A percentile compares a stretch with the other conserved stretches of the same genome.
These are phyloP conservation scores for Oeneis ivallda DNA, from an alignment of 2,888 invertebrate genomes.

Conservation along the genomic window DNA sequence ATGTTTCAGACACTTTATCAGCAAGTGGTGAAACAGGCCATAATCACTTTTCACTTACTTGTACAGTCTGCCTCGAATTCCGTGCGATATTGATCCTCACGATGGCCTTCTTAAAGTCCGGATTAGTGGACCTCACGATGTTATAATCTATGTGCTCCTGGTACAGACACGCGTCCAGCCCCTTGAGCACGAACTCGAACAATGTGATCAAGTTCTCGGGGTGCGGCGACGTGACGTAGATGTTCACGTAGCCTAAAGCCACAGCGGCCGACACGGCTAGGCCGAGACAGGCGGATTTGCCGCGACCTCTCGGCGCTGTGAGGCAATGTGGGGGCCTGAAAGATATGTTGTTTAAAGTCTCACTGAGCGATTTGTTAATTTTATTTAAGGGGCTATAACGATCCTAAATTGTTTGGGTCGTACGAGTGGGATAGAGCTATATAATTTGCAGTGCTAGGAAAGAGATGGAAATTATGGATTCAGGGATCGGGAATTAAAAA, in stretches of 20 bases:
- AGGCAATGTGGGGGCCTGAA: constrained; percentile 93
- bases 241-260: constrained; percentile 93
- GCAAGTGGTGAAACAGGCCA: too few species aligned
- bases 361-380: too few species aligned
- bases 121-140: constrained; percentile 95
- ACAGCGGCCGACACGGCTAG: constrained; percentile 93
- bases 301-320: constrained; percentile 97
- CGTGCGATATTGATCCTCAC: constrained; percentile 95
- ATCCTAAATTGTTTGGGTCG: too few species aligned
- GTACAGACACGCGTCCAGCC: constrained; percentile 95
- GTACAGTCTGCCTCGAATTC: constrained; percentile 96
- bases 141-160: constrained; percentile 98
- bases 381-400: too few species aligned
- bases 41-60: constrained; percentile 74
- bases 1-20: too few species aligned
- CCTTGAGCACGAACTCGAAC: constrained; percentile 98
- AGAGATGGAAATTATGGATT: too few species aligned
- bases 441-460: too few species aligned
- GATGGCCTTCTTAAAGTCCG: constrained; percentile 97
- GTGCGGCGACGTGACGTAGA: constrained; percentile 98
- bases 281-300: constrained; percentile 98
- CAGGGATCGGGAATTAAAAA: too few species aligned
- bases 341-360: not conserved
- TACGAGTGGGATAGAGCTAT: too few species aligned
- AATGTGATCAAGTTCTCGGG: constrained; percentile 99